phyloP scores from a whole-genome alignment of 2,888 invertebrate genomes.

The Dilophus febrilis region DNA sequence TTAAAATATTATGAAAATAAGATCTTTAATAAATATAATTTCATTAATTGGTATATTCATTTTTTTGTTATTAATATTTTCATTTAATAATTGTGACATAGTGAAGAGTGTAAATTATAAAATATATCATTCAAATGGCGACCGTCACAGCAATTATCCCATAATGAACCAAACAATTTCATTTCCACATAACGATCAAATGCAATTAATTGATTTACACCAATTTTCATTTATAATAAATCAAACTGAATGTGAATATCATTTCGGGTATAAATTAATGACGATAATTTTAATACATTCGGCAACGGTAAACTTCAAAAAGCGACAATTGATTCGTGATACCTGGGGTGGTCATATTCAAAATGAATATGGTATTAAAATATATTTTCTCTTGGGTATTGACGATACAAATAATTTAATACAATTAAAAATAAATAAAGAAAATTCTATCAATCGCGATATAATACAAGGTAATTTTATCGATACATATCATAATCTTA shows the following conservation, averaged over 20 bases:
- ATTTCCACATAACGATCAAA: constrained; percentile 15
- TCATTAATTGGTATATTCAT: too few relatives aligned
- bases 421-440: constrained; percentile 28
- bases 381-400: constrained; percentile 51
- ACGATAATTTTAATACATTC: constrained; percentile 47
- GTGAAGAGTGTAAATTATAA: too few relatives aligned
- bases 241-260: constrained; percentile 32
- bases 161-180: too few relatives aligned
- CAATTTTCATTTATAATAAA: constrained; percentile 44
- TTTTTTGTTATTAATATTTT: too few relatives aligned
- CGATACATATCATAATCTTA: constrained; percentile 66
- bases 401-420: constrained; percentile 25
- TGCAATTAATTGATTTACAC: constrained; percentile 37
- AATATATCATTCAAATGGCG: too few relatives aligned
- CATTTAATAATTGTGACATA: too few relatives aligned
- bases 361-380: constrained; percentile 33
- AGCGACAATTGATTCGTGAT: constrained; percentile 47
- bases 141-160: too few relatives aligned
- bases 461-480: constrained; percentile 59
- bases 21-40: too few relatives aligned
- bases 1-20: too few relatives aligned
- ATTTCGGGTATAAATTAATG: constrained; percentile 33
- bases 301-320: constrained; percentile 43
- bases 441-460: constrained; percentile 42
- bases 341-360: constrained; percentile 58